Base-by-base conservation (phyloP, 1,140 invertebrate genomes). In the Pachypeltis micranthus region DNA sequence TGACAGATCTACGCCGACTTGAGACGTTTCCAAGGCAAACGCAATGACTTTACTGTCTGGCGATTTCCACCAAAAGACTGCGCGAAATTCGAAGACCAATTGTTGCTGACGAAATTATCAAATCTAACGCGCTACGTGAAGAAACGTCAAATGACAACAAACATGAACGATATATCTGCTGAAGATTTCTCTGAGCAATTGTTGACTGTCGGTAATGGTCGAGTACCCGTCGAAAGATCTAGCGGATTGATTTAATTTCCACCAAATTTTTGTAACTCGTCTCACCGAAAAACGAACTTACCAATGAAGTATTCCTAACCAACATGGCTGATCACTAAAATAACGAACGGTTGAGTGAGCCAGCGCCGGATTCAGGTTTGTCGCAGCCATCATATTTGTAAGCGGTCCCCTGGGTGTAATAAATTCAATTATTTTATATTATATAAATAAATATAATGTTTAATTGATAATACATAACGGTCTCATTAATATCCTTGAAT, bases 61-160 rank as follows among this genome's bases (percentile, higher is more conserved):
- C n/a, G n/a, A n/a, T n/a, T n/a, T n/a, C n/a, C n/a, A 47, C 68
- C 27, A 74, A 79, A 74, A 78, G 71, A 61, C 67, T 79, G n/a
- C 62, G 75, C 39, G 72, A 79, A 62, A 70, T 78, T 7, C 63
- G 66, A 47, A 67, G 71, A 68, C 72, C 69, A 64, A 78, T 74
- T 16, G 0, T 61, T 1, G 62, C 64, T 39, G 62, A 70, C 62
- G 64, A 69, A 62, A 65, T 72, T 14, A 66, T 64, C 59, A 31
- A 63, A 64, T 74, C 68, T 79, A 62, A 76, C 73, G 74, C 61
- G 58, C 29, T 61, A 74, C 59, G 70, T 73, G 58, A 70, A 74
- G 69, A 69, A 2, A 47, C 34, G 68, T 14, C 54, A 56, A 3
- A 27, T 66, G 14, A 69, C 23, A 34, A 39, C 63, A 67, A 70